A percentile compares a stretch with the other conserved stretches of the same genome.
Evolutionary conservation across 2,888 invertebrate species (phyloP).

Genomic region (Trisateles emortualis): DNA sequence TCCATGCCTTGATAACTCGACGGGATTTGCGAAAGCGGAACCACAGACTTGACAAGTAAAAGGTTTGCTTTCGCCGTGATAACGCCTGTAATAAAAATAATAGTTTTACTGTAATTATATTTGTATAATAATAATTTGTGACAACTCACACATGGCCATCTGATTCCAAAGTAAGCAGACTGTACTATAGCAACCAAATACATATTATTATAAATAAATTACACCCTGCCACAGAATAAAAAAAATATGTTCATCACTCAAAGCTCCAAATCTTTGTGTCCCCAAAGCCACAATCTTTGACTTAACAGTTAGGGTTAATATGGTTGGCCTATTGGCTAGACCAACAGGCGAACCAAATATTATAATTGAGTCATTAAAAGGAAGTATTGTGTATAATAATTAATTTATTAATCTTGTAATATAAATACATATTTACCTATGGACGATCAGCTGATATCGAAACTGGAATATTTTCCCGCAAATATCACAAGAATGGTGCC

Average conservation of each 20-base stretch:
- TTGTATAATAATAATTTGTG: neutral
- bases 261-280: no score
- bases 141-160: no score
- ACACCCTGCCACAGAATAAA: no score
- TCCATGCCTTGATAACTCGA: conserved; percentile 93
- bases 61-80: conserved; percentile 94
- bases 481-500: conserved; percentile 93
- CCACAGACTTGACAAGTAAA: conserved; percentile 94
- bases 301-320: no score
- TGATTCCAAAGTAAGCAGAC: no score
- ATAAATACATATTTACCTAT: conserved; percentile 77
- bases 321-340: no score
- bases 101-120: neutral
- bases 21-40: conserved; percentile 93
- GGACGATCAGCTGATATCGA: conserved; percentile 95
- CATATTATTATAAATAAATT: no score
- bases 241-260: no score
- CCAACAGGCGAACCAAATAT: no score
- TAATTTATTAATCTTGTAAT: conserved; percentile 1
- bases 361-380: no score
- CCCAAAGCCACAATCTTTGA: no score
- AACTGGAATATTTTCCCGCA: conserved; percentile 96
- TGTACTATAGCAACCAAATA: neutral
- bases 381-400: no score
- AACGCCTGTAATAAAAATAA: conserved; percentile 85